Evolutionary conservation across 2,113 vertebrate species (phyloP), one percentile per base, ranked within the genome.

Genomic region (Propithecus coquereli): DNA sequence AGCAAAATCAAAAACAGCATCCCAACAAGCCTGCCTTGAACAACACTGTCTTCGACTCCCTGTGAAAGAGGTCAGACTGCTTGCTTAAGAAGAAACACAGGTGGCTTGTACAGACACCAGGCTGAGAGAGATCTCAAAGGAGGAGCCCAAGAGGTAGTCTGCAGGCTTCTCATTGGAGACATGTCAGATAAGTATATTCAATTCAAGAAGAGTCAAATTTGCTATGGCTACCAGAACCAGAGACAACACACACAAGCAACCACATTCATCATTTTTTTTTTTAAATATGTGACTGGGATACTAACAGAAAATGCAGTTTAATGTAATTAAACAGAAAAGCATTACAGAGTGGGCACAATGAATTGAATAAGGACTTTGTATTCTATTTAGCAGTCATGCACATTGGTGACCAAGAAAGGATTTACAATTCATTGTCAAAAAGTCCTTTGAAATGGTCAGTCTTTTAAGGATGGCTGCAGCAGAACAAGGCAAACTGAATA

Each of bases 341-440:
- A 98, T 96, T 98, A 96, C 95, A 98, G 98, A 96, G 97, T 96
- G 96, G 97, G 98, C 96, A 98, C 95, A 94, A 96, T 91, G 97
- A 98, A 97, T 89, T 97, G 97, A 90, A 95, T 90, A 97, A 97
- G 74, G 92, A 97, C 96, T 79, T 79, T 95, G 93, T 97, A 96
- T 97, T 98, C 90, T 93, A 91, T 94, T 97, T 96, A 98, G 98
- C 95, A 98, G 97, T 97, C 97, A 98, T 98, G 97, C 97, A 98
- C 77, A 54, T 66, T 96, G 95, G 93, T 96, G 97, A 97, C 96
- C 97, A 96, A 97, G 97, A 97, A 97, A 96, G 94, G 95, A 95
- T 98, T 98, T 97, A 97, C 65, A 98, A 94, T 96, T 59, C 1
- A 0, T 80, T 1, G 90, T 97, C 96, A 97, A 97, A 98, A 76